These are phyloP conservation scores for Scaptomyza parva DNA, from an alignment of 2,888 invertebrate species.

Conservation along the genomic window DNA sequence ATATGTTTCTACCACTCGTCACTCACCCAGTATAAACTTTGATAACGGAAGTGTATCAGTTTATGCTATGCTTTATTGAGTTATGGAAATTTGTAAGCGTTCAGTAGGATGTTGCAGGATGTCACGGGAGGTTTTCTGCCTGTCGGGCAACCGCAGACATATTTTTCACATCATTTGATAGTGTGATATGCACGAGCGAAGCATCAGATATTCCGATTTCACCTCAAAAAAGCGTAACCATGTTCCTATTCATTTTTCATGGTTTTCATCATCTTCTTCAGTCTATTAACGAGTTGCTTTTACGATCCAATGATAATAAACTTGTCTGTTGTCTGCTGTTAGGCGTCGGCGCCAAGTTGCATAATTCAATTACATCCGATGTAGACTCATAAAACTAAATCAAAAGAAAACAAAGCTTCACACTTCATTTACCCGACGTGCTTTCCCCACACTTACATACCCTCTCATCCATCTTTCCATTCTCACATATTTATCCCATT, in stretches of 20 bases:
- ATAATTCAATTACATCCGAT: constrained; percentile 84
- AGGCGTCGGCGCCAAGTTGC: constrained; percentile 80
- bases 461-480: not conserved
- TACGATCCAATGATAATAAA: constrained; percentile 84
- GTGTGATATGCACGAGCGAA: constrained; percentile 40
- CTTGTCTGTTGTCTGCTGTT: constrained; percentile 55
- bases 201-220: constrained; percentile 74
- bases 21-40: constrained; percentile 32
- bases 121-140: constrained; percentile 11
- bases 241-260: constrained; percentile 39
- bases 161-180: constrained; percentile 83
- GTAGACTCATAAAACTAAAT: constrained; percentile 84
- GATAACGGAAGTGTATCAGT: constrained; percentile 54
- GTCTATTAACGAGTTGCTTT: constrained; percentile 32
- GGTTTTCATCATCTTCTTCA: constrained; percentile 48
- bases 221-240: constrained; percentile 70
- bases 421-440: constrained; percentile 79
- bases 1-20: constrained; percentile 46
- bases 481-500: constrained; percentile 42
- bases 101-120: constrained; percentile 27
- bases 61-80: constrained; percentile 58
- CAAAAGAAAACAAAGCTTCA: constrained; percentile 84
- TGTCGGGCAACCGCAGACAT: constrained; percentile 62
- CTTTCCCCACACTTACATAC: constrained; percentile 20
- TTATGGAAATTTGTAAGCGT: constrained; percentile 51